These are phyloP conservation scores for Caenorhabditis latens DNA, from an alignment of 1,140 invertebrate species.

Conservation along the genomic window DNA sequence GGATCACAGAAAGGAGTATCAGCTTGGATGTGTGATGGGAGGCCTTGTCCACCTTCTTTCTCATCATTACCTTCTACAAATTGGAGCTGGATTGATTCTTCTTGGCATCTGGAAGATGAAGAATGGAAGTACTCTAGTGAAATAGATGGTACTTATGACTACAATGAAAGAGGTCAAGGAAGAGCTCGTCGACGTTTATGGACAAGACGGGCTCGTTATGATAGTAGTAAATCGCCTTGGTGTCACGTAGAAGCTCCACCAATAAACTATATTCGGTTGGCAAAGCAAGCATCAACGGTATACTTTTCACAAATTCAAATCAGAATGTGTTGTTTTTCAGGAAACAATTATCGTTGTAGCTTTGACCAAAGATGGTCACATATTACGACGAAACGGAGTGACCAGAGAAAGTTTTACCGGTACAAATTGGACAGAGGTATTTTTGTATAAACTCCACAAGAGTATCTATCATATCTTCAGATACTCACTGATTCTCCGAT, in stretches of 20 bases:
- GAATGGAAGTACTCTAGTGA: slow-evolving; percentile 17
- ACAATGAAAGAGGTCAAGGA: not conserved
- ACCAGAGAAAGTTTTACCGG: not conserved
- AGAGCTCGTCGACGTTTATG: slow-evolving; percentile 12
- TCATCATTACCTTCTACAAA: slow-evolving; percentile 13
- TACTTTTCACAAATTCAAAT: too few relatives aligned
- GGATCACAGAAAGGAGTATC: slow-evolving; percentile 36
- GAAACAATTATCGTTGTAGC: not conserved
- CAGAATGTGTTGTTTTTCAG: not conserved
- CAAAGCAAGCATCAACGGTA: not conserved
- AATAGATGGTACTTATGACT: not conserved
- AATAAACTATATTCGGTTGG: not conserved
- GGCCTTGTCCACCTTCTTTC: not conserved
- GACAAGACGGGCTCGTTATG: not conserved
- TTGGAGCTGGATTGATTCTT: slow-evolving; percentile 17
- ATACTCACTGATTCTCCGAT: slow-evolving; percentile 29
- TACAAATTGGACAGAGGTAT: slow-evolving; percentile 36
- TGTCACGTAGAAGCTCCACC: slow-evolving; percentile 20
- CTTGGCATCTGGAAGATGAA: slow-evolving; percentile 1
- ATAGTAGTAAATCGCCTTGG: slow-evolving; percentile 6
- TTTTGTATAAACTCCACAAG: not conserved
- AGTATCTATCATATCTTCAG: not conserved
- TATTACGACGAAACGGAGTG: slow-evolving; percentile 25
- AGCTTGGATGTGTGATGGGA: slow-evolving; percentile 12
- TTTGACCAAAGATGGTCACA: slow-evolving; percentile 16